Evolutionary conservation across 2,113 vertebrate genomes (phyloP).

Genomic region (Pseudopipra pipra): DNA sequence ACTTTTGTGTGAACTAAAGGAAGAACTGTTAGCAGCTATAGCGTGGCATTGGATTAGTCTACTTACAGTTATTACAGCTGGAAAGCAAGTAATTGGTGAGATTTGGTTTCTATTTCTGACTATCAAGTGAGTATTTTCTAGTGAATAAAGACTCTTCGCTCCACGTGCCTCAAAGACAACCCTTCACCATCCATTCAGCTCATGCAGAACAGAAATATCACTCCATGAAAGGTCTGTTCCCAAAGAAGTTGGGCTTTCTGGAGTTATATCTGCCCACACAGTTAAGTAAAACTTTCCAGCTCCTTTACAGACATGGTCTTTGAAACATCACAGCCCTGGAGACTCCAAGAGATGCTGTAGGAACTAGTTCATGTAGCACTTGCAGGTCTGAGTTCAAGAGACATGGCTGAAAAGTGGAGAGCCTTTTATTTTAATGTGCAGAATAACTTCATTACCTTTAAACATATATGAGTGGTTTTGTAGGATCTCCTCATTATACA

Average conservation of each 20-base stretch:
- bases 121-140: neutral
- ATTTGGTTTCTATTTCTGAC: neutral
- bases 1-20: neutral
- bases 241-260: neutral
- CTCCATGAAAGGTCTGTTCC: neutral
- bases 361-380: neutral
- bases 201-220: neutral
- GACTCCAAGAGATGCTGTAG: neutral
- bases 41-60: neutral
- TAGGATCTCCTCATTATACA: neutral
- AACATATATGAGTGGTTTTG: neutral
- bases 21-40: conserved; percentile 4
- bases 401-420: neutral
- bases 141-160: neutral
- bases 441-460: neutral
- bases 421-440: neutral
- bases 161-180: neutral
- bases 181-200: neutral
- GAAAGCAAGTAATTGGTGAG: conserved; percentile 4
- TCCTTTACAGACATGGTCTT: neutral
- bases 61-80: conserved; percentile 18
- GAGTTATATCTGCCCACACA: neutral
- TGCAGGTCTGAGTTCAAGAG: neutral
- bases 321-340: neutral
- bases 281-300: neutral